Percentiles rank a stretch among this genome's conserved stretches.
Conservation (phyloP, 2,888 invertebrate genomes). For the Metalampra italica region DNA sequence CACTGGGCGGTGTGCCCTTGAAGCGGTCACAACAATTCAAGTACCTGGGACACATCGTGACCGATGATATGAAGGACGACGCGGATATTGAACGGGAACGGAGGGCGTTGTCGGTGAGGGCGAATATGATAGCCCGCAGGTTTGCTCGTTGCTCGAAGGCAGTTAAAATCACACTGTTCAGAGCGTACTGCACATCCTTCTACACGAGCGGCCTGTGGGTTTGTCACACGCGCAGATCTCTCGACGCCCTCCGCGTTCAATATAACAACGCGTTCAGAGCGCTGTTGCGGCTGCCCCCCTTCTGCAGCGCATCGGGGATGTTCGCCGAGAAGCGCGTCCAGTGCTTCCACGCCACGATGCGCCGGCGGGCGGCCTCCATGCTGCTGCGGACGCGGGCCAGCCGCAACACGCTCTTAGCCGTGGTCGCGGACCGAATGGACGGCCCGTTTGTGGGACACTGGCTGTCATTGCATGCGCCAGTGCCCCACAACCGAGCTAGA, state of each 20-base stretch:
- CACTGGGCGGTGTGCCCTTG: not conserved
- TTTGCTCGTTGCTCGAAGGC: not conserved
- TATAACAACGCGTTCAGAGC: too few species aligned
- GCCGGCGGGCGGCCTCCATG: not conserved
- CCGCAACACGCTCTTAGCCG: not conserved
- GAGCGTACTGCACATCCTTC: constrained; percentile 3
- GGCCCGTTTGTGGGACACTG: too few species aligned
- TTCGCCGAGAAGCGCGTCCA: not conserved
- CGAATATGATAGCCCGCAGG: constrained; percentile 10
- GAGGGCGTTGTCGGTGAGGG: constrained; percentile 8
- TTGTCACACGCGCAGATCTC: too few species aligned
- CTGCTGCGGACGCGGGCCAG: not conserved
- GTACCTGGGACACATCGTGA: not conserved
- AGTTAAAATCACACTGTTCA: constrained; percentile 2
- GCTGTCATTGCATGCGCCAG: too few species aligned
- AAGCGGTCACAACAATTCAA: not conserved
- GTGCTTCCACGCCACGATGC: not conserved
- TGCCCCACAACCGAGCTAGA: too few species aligned
- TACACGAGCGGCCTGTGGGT: constrained; percentile 1
- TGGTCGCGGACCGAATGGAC: too few species aligned
- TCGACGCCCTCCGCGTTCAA: too few species aligned
- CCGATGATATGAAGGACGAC: constrained; percentile 2
- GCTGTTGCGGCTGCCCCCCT: not conserved
- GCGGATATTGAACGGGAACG: constrained; percentile 9
- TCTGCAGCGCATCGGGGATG: not conserved